Conservation (phyloP, 2,888 invertebrate genomes). For the Keiferia lycopersicella region DNA sequence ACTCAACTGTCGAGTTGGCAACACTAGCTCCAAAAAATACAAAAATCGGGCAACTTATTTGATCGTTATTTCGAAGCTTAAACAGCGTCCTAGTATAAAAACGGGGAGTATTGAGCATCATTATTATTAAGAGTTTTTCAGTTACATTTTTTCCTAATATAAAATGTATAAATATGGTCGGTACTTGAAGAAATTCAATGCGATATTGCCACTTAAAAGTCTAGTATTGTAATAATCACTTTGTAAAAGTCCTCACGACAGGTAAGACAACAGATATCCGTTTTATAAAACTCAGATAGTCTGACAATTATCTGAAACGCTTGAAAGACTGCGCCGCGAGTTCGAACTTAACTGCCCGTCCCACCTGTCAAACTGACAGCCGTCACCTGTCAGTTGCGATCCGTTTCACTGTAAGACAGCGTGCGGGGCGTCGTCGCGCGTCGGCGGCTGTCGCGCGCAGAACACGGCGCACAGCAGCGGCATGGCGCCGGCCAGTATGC, state of each 20-base stretch:
- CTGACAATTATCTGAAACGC: no score
- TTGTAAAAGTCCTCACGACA: slow-evolving; percentile 22
- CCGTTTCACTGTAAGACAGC: slow-evolving; percentile 48
- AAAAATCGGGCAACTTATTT: slow-evolving; percentile 22
- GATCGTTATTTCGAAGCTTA: slow-evolving; percentile 27
- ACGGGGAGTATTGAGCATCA: slow-evolving; percentile 24
- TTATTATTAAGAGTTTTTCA: background rate
- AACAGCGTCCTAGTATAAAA: slow-evolving; percentile 28
- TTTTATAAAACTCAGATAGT: background rate
- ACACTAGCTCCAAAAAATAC: slow-evolving; percentile 30
- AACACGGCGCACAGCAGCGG: slow-evolving; percentile 70
- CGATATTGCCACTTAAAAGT: slow-evolving; percentile 25
- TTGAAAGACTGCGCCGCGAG: background rate
- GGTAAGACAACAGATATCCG: background rate
- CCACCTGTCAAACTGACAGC: slow-evolving; percentile 30
- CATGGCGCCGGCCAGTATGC: slow-evolving; percentile 62
- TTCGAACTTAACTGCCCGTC: slow-evolving; percentile 6
- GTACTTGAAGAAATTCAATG: slow-evolving; percentile 20
- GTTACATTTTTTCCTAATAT: slow-evolving; percentile 15
- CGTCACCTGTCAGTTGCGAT: slow-evolving; percentile 23
- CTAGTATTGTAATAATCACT: slow-evolving; percentile 21
- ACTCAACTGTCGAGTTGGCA: slow-evolving; percentile 23
- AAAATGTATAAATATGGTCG: slow-evolving; percentile 20
- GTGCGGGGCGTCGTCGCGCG: slow-evolving; percentile 41
- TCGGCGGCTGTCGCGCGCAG: slow-evolving; percentile 62